Conservation (phyloP, 2,113 vertebrate genomes). For the crab-eating macaque (Macaca fascicularis) region DNA sequence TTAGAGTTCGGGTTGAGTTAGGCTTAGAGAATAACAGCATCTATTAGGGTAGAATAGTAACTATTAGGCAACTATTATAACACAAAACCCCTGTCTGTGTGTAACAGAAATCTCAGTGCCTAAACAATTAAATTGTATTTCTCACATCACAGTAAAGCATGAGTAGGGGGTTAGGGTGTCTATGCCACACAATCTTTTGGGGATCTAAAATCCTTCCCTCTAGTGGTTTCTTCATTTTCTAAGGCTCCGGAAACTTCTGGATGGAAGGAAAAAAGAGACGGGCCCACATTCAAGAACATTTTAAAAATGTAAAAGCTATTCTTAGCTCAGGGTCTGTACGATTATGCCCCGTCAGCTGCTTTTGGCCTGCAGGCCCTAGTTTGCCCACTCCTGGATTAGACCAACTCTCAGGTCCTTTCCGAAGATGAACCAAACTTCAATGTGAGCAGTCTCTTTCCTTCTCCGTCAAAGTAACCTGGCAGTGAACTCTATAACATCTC, state of each 20-base stretch:
- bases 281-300: not conserved
- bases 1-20: not conserved
- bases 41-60: not conserved
- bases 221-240: not conserved
- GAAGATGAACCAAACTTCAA: not conserved
- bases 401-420: not conserved
- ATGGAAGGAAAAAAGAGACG: not conserved
- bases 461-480: not conserved
- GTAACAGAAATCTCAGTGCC: not conserved
- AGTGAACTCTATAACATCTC: not conserved
- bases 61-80: not conserved
- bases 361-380: not conserved
- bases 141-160: not conserved
- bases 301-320: not conserved
- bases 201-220: not conserved
- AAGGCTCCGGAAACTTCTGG: not conserved
- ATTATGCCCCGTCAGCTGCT: not conserved
- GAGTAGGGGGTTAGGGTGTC: not conserved
- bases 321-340: not conserved
- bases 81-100: not conserved
- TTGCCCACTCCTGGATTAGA: not conserved
- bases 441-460: constrained; percentile 10
- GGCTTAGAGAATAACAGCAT: not conserved
- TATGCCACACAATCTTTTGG: not conserved
- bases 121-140: not conserved